Evolutionary conservation across 2,797 vertebrate genomes (phyloP).

Genomic region (Varecia variegata): DNA sequence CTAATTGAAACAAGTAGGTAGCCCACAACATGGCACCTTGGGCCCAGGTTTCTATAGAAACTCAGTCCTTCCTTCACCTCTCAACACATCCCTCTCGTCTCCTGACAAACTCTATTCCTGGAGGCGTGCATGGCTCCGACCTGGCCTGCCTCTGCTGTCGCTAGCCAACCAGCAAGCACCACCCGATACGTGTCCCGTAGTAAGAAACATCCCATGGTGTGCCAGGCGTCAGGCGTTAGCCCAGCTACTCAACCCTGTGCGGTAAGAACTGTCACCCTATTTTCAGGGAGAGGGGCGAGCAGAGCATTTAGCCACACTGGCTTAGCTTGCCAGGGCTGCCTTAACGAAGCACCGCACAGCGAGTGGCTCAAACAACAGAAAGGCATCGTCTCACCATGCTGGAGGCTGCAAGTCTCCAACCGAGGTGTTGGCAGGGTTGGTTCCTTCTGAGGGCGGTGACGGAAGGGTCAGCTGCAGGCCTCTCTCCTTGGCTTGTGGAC

Average conservation of each 20-base stretch:
- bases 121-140: background rate
- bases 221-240: background rate
- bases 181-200: background rate
- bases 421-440: background rate
- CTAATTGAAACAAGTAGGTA: background rate
- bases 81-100: background rate
- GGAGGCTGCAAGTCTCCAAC: background rate
- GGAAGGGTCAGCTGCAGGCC: background rate
- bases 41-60: slow-evolving; percentile 67
- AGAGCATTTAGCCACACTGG: background rate
- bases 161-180: background rate
- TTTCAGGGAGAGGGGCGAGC: background rate
- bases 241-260: rapidly evolving
- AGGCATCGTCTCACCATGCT: background rate
- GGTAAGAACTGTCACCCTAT: background rate
- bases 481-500: background rate
- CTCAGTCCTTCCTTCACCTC: slow-evolving; percentile 23
- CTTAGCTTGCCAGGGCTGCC: background rate
- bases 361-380: background rate
- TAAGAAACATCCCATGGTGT: rapidly evolving
- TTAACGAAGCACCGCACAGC: rapidly evolving
- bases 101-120: background rate
- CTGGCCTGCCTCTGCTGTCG: background rate
- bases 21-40: background rate
- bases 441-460: background rate